phyloP scores from a whole-genome alignment of 2,113 vertebrate genomes.

The Calidris pugnax region DNA sequence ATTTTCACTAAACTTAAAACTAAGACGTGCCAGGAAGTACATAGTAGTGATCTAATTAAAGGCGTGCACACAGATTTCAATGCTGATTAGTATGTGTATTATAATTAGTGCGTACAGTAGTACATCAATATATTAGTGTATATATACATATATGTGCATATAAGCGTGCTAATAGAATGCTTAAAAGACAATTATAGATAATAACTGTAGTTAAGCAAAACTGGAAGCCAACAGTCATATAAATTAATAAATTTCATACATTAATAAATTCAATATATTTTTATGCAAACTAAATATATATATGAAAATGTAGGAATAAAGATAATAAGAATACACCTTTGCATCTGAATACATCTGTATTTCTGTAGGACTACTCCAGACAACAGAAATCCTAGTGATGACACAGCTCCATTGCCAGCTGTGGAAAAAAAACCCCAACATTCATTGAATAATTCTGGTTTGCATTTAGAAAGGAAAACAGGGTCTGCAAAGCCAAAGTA shows the following conservation, averaged over 20 bases:
- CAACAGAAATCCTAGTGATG: not conserved
- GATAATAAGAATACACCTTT: not conserved
- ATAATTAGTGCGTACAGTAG: not conserved
- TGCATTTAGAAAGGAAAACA: constrained; percentile 15
- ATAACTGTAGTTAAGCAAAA: not conserved
- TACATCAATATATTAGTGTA: not conserved
- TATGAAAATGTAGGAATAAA: not conserved
- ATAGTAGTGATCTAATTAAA: not conserved
- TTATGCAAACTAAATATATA: not conserved
- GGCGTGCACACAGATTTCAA: not conserved
- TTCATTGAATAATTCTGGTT: not conserved
- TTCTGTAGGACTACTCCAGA: not conserved
- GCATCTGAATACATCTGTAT: not conserved
- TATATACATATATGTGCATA: not conserved
- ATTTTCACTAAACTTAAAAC: not conserved
- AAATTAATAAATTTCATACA: not conserved
- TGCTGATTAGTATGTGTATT: not conserved
- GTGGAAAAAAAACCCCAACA: not conserved
- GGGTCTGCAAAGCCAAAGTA: not conserved
- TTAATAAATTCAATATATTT: not conserved
- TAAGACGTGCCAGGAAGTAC: not conserved
- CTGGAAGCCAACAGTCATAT: not conserved
- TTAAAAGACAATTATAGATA: not conserved
- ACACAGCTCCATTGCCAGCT: not conserved
- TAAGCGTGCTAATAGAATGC: not conserved